Evolutionary conservation across 2,797 vertebrate genomes (phyloP), one percentile per base, ranked within the genome.

Genomic region (Intellagama lesueurii): DNA sequence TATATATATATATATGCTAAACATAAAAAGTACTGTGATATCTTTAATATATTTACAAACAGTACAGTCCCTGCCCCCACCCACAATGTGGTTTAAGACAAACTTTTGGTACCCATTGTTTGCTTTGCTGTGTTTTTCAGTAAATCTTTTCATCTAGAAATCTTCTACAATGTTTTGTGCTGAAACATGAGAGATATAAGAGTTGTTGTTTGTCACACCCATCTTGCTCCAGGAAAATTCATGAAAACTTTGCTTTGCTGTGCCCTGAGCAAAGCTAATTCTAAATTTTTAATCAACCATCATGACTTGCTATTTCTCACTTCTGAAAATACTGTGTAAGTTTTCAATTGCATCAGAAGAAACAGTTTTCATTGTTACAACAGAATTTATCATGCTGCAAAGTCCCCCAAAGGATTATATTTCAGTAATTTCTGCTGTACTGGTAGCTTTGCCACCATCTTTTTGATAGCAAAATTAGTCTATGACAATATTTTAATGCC

Each of bases 231-330:
- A 52, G 28, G 85, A 68, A 73, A 80, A 72, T 47, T 64, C 24
- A 82, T 76, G 24, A 86, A 11, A 60, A 68, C 60, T 82, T 88
- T n/a, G 49, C n/a, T 83, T 66, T 32, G 66, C 47, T 69, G 0
- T 87, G 56, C 87, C 72, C 52, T 5, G 12, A 68, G 78, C 75
- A 56, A 52, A 79, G 86, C 14, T 35, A 80, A 28, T 52, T 69
- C 52, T 81, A 64, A 35, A 76, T 40, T 66, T 85, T 75, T 40
- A 24, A 60, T 14, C 77, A 75, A 81, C 52, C 52, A 68, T 8
- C 24, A 28, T 87, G 70, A 56, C 68, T 60, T 87, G 49, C 64
- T 81, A 81, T 76, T 75, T 89, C 78, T 76, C 77, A 88, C 52
- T 88, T 82, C 40, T 75, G 32, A 81, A 73, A 81, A 75, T 47